Evolutionary conservation across 2,888 invertebrate genomes (phyloP).

Genomic region (Dolomedes plantarius): DNA sequence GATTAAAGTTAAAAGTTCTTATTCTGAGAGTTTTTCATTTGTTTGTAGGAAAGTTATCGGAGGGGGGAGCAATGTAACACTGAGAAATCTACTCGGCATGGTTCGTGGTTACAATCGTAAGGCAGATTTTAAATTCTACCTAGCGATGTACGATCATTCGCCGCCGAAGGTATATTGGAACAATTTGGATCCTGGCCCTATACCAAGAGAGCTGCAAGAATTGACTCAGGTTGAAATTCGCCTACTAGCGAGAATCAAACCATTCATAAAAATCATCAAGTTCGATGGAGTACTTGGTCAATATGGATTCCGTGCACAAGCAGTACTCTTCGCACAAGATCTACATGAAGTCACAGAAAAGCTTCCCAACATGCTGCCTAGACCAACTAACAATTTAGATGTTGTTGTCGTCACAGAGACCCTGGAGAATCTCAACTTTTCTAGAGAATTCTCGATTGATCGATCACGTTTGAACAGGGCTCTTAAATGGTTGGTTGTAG

Average conservation of each 20-base stretch:
- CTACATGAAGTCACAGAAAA: constrained; percentile 46
- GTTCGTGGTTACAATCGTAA: too few relatives aligned
- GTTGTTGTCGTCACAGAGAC: constrained; percentile 45
- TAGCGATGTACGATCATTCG: too few relatives aligned
- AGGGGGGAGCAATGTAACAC: too few relatives aligned
- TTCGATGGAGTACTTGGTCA: too few relatives aligned
- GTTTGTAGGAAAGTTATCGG: too few relatives aligned
- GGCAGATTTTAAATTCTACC: too few relatives aligned
- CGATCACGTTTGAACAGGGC: constrained; percentile 7
- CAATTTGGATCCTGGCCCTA: constrained; percentile 28
- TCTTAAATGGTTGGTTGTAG: constrained; percentile 29
- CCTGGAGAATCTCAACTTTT: constrained; percentile 52
- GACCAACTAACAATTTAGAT: constrained; percentile 17
- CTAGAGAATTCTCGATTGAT: constrained; percentile 38
- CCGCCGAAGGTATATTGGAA: too few relatives aligned
- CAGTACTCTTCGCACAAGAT: constrained; percentile 30
- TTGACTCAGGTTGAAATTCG: constrained; percentile 20
- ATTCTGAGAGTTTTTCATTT: too few relatives aligned
- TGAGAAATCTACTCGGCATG: too few relatives aligned
- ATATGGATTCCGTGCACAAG: constrained; percentile 44
- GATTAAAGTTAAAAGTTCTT: too few relatives aligned
- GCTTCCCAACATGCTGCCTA: constrained; percentile 38
- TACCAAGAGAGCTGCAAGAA: constrained; percentile 15
- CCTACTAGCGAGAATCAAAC: constrained; percentile 22
- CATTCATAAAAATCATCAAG: constrained; percentile 44